Base-by-base conservation (phyloP, 2,797 vertebrate species). In the Alauda arvensis region DNA sequence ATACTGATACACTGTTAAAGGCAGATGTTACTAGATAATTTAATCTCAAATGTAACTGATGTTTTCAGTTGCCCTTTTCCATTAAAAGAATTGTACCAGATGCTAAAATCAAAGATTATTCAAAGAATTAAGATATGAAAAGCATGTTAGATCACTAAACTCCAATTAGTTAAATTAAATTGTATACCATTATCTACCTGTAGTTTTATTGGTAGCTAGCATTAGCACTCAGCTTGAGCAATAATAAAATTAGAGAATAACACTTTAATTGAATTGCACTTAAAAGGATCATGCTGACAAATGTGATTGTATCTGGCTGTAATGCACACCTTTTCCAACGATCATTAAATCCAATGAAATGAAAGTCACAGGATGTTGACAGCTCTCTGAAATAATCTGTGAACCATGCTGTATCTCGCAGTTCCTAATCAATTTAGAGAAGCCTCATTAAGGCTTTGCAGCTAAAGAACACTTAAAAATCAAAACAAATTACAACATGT, bases 121-220 rank as follows among this genome's bases (percentile, higher is more conserved):
- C 96, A 80, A 97, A 97, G 98, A 99, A 99, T 98, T 98, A 98
- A 98, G 98, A 98, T 98, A 98, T 98, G 97, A 99, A 98, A 99
- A 98, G 97, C 97, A 97, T 92, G 97, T 98, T 98, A 98, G 97
- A 97, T 97, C 97, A 97, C 97, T 97, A 97, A 98, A 97, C 97
- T 97, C 98, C 98, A 98, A 98, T 99, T 99, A 99, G 98, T 98
- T 97, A 98, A 99, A 99, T 99, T 98, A 98, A 98, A 99, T 98
- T 98, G 98, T 97, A 96, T 98, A 98, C 96, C 98, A 98, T 98
- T 98, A 98, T 97, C 98, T 95, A 96, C 96, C 97, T 96, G 97
- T 97, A 96, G 97, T 97, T 98, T 96, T 97, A 97, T 96, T 96
- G 96, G 97, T 96, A 96, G 96, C 89, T 95, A 97, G 97, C 97